Base-by-base conservation (phyloP, 1,140 invertebrate species). In the Apis laboriosa region DNA sequence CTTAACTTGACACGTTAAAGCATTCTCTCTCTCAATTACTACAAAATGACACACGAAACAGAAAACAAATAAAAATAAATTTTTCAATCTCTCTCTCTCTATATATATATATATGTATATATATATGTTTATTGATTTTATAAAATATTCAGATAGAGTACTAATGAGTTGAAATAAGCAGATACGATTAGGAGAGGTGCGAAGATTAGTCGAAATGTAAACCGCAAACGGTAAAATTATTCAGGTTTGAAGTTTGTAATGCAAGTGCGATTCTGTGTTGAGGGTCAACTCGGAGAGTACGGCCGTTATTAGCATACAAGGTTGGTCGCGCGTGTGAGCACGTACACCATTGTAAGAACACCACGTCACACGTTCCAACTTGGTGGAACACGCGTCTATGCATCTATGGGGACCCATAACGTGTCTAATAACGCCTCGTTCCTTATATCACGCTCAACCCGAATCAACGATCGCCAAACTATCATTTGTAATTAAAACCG, bases 261-360 rank as follows among this genome's bases (percentile, higher is more conserved):
- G 91, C 88, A 89, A 93, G 93, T 92, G 93, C 90, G 86, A 93
- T 92, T 92, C 91, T 93, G 80, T 92, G 92, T 94, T 91, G 90
- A 88, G 84, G 84, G 90, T 84, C 88, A 90, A 89, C 90, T 93
- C 88, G 91, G 89, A 92, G 90, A 91, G 90, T 86, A 86, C 83
- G 84, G 83, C 58, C 88, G 86, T 92, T 93, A 94, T 94, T 94
- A 94, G 90, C 92, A 92, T 93, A 93, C 89, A 84, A 88, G 92
- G 88, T 87, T 91, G 87, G 91, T 85, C 67, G 84, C 78, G 63
- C 12, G 71, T 49, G n/a, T 11, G 19, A n/a, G 49, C 67, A 74
- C 79, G 24, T 74, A 77, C 63, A 74, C 51, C 21, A 56, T 55
- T 66, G 64, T 71, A 71, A 75, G 34, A 56, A 56, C 64, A 75